These are phyloP conservation scores for Leptoclinus maculatus DNA, from an alignment of 2,797 vertebrate species.

Conservation along the genomic window DNA sequence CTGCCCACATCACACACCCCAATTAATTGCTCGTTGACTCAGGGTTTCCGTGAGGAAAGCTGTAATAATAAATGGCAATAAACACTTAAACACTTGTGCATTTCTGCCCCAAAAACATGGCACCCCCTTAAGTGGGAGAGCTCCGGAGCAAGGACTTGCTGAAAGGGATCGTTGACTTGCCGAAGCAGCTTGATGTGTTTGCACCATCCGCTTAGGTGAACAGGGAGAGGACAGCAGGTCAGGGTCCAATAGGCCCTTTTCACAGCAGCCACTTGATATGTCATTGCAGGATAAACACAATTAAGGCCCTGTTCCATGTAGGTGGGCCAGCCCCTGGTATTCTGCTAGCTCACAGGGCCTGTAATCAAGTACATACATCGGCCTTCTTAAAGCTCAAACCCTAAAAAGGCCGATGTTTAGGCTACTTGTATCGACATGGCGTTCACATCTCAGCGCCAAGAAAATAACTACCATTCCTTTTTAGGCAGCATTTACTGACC, in stretches of 20 bases:
- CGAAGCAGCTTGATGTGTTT: slow-evolving; percentile 4
- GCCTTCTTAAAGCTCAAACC: neutral
- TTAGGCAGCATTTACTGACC: too few species aligned
- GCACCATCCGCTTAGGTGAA: slow-evolving; percentile 4
- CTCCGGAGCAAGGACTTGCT: slow-evolving; percentile 17
- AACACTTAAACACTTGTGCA: slow-evolving; percentile 73
- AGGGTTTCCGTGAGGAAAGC: slow-evolving; percentile 58
- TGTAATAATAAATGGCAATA: slow-evolving; percentile 67
- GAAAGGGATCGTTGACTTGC: slow-evolving; percentile 18
- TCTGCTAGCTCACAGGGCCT: neutral
- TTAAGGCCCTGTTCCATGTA: too few species aligned
- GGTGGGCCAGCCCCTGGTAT: too few species aligned
- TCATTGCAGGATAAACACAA: neutral
- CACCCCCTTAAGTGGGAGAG: slow-evolving; percentile 22
- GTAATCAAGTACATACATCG: neutral
- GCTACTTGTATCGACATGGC: too few species aligned
- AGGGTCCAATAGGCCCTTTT: neutral
- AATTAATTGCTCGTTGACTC: slow-evolving; percentile 55
- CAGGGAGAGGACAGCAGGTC: neutral
- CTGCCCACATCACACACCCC: slow-evolving; percentile 69
- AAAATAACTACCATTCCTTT: neutral
- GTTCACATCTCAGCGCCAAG: too few species aligned
- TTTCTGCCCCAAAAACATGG: slow-evolving; percentile 37
- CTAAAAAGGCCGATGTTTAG: neutral
- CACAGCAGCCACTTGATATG: neutral